Base-by-base conservation (phyloP, 2,113 vertebrate species). In the Podilymbus podiceps region DNA sequence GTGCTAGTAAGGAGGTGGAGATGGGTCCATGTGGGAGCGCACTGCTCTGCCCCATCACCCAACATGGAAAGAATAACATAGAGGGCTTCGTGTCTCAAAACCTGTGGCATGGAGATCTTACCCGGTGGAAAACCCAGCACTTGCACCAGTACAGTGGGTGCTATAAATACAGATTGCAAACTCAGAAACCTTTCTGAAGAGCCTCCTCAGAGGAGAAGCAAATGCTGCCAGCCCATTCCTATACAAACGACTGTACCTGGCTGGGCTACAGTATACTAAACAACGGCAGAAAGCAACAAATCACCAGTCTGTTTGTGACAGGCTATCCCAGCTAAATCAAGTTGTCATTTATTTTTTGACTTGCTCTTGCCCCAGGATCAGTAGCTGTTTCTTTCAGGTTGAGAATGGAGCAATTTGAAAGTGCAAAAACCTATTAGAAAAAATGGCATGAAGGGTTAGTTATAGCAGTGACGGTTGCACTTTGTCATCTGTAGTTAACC, bases 321-420 rank as follows among this genome's bases (percentile, higher is more conserved):
- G 85, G 82, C 90, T 96, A 96, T 94, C 92, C 67, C 62, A 90
- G 76, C 92, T 97, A 97, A 97, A 96, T 97, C 97, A 97, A 97
- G 95, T 74, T 96, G 96, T 97, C 96, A 97, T 97, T 97, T 97
- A 96, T 96, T 97, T 97, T 97, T 95, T 97, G 66, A 97, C 95
- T 94, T 82, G 68, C 67, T 97, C 60, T 97, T 93, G 93, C 93
- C 96, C 72, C 90, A 86, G 87, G 93, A 97, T 88, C 95, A 94
- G 94, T 94, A 95, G 71, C 90, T 96, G 58, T 97, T 97, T 89
- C 82, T 89, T 96, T 97, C 94, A 88, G 91, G 88, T 94, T 94
- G 87, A 95, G 96, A 94, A 90, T 30, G 58, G 90, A 97, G 87
- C 95, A 96, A 97, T 97, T 91, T 94, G 94, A 96, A 96, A 96